Base-by-base conservation (phyloP, 2,888 invertebrate genomes). In the Odontocerum albicorne region DNA sequence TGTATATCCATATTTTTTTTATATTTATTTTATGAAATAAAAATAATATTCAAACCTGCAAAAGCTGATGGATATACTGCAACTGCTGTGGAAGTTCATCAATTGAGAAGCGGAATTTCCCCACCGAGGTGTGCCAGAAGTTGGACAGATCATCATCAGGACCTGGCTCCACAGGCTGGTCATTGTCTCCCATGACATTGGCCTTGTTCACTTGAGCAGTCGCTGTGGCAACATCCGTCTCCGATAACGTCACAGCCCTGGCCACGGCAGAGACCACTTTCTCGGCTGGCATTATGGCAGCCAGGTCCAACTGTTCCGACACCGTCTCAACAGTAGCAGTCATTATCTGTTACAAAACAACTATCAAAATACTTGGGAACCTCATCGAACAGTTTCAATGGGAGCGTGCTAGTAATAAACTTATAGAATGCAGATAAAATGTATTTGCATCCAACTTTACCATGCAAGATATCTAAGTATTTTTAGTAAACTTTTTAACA, bases 291-390 rank as follows among this genome's bases (percentile, higher is more conserved):
- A 95, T 84, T 35, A 91, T 87, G 35, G 90, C 88, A 35, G 92
- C 90, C 68, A 94, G 82, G 71, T 96, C 96, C 67, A 95, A 77
- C 71, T 93, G 90, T 70, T 93, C 93, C 57, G 90, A 89, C 62
- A 94, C 92, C 31, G 93, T 94, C 79, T 94, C 92, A 66, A 94
- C 93, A n/a, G 93, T 93, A 17, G 94, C 94, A 64, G 94, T 93
- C 90, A 93, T 91, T 68, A 93, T 92, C 92, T 92, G 80, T 53
- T 32, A 13, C 22, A 38, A 49, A n/a, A 32, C 17, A 35, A 35
- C 8, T 12, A 22, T 44, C 19, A 54, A 53, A 27, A 39, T 31
- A 16, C 42, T 49, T 32, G 31, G 32, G 27, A 10, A n/a, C 47
- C 3, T 13, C 13, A 15, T 2, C 3, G 2, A 12, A 15, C 17